These are phyloP conservation scores for Holothuria leucospilota DNA, from an alignment of 53 echinoderm and acorn worm species.

Conservation along the genomic window DNA sequence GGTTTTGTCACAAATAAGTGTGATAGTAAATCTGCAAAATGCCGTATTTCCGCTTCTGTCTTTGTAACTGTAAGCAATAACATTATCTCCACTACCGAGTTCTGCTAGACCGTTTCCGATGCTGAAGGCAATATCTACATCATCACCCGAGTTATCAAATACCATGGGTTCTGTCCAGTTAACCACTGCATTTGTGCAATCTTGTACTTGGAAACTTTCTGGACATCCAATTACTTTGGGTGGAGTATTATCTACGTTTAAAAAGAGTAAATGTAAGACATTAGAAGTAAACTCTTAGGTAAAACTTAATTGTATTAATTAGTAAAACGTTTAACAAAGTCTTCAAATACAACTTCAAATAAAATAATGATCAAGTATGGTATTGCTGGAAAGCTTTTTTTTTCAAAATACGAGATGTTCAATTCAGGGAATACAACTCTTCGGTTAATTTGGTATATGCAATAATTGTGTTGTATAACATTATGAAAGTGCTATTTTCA, in stretches of 20 bases:
- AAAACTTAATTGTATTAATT: too few species aligned
- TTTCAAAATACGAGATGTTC: too few species aligned
- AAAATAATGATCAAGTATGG: too few species aligned
- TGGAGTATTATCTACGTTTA: not conserved
- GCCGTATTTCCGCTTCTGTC: not conserved
- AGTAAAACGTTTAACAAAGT: too few species aligned
- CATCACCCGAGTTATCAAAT: not conserved
- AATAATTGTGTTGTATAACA: too few species aligned
- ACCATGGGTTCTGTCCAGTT: constrained; percentile 5
- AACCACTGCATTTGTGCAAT: not conserved
- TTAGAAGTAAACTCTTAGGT: not conserved
- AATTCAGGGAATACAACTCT: too few species aligned
- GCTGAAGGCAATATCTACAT: not conserved
- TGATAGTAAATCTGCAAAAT: not conserved
- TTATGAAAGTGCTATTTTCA: too few species aligned
- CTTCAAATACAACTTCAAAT: too few species aligned
- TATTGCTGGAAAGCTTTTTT: too few species aligned
- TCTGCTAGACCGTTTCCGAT: not conserved
- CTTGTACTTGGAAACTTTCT: not conserved
- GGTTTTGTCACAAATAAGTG: not conserved
- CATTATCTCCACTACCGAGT: not conserved
- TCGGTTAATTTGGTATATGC: too few species aligned
- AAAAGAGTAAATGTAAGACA: not conserved
- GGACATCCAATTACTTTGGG: constrained; percentile 9
- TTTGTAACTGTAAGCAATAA: constrained; percentile 1